phyloP scores from a whole-genome alignment of 2,797 vertebrate genomes.

The Diceros bicornis region DNA sequence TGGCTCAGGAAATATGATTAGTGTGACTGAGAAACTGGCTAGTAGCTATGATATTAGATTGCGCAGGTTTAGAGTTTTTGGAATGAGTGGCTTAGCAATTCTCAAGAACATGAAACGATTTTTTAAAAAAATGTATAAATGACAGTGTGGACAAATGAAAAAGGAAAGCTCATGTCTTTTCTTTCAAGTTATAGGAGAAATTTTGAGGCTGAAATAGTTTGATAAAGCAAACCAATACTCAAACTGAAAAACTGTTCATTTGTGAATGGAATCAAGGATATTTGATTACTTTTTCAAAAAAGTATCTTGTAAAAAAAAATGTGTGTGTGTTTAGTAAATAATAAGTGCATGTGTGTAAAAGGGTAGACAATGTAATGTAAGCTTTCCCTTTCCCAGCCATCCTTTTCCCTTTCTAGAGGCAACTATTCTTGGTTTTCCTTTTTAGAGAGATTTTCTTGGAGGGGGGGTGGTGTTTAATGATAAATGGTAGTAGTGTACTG shows the following conservation, averaged over 20 bases:
- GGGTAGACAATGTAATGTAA: neutral
- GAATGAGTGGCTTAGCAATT: neutral
- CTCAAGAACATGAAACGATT: neutral
- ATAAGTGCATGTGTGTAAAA: neutral
- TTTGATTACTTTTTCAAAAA: slow-evolving; percentile 26
- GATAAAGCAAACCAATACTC: neutral
- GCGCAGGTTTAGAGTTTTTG: neutral
- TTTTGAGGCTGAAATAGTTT: slow-evolving; percentile 31
- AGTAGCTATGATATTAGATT: neutral
- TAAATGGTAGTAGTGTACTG: neutral
- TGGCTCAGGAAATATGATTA: neutral
- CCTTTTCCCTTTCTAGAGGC: neutral
- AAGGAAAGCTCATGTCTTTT: neutral
- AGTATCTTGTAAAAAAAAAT: neutral
- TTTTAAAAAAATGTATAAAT: slow-evolving; percentile 27
- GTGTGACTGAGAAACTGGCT: neutral
- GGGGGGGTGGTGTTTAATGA: neutral
- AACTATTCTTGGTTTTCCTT: neutral
- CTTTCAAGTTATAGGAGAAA: slow-evolving; percentile 11
- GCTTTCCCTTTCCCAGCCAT: neutral
- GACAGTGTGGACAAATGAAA: neutral
- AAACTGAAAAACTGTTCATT: neutral
- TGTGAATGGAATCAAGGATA: slow-evolving; percentile 34
- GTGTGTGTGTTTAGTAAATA: neutral
- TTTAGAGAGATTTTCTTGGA: slow-evolving; percentile 49